Evolutionary conservation across 2,888 invertebrate species (phyloP), one percentile per base, ranked within the genome.

Genomic region (Erebia epiphron): DNA sequence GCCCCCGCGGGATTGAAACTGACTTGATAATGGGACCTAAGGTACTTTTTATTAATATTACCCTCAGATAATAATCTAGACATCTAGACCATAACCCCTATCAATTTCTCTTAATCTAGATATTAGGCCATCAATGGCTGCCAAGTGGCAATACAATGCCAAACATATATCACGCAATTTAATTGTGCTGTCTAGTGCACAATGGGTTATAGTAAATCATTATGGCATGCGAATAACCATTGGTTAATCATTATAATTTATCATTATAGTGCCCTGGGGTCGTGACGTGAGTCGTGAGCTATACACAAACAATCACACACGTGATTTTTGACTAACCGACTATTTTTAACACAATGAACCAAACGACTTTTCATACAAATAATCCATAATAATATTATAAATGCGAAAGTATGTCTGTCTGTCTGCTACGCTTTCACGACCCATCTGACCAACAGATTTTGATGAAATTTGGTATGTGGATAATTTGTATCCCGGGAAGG

Each of bases 141-240:
- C 66, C 66, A 57, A 35, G 35, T 43, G 66, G 56, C 66, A 57
- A 52, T 66, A 56, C 18, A 57, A 21, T n/a, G 43, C 46, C 14
- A 43, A 13, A 58, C 67, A 60, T 74, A 70, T 68, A 74, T 74
- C 72, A 70, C 52, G 11, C 56, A 21, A 61, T 57, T 57, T 84
- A 84, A 84, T 84, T 82, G 81, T 79, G 73, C 81, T 82, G 84
- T 80, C 84, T 74, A 46, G 68, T 13, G 63, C 76, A 83, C 83
- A 84, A 83, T 80, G 81, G 78, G 57, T 76, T 65, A 67, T 56
- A 71, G 63, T 77, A 75, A 77, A 77, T 78, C 79, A 77, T 68
- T 75, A 71, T 78, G 77, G 76, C 76, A 75, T 68, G 72, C 72
- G 74, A 74, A 76, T 79, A 68, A 69, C 56, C 65, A 13, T n/a